These are phyloP conservation scores for Stenolophus ochropezus DNA, from an alignment of 2,888 invertebrate species.

Conservation along the genomic window DNA sequence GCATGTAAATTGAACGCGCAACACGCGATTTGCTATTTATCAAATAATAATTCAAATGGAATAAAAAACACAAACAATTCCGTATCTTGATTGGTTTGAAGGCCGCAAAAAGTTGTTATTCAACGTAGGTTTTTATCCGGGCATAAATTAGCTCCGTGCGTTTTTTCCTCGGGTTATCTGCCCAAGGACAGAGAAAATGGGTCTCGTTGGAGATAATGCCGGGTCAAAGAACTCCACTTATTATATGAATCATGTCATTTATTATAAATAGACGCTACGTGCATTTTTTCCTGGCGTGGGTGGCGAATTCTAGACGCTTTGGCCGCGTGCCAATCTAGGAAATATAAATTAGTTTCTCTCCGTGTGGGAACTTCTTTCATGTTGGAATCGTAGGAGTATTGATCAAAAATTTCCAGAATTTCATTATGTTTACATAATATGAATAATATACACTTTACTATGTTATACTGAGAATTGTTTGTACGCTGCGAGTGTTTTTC, in stretches of 20 bases:
- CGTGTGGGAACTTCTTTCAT: not conserved
- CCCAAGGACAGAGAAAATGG: constrained; percentile 54
- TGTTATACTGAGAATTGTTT: not conserved
- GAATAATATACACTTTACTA: not conserved
- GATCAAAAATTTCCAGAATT: not conserved
- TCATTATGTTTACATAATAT: not conserved
- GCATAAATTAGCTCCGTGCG: constrained; percentile 6
- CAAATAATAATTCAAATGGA: constrained; percentile 16
- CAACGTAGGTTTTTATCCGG: constrained; percentile 18
- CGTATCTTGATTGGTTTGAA: constrained; percentile 47
- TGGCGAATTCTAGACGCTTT: not conserved
- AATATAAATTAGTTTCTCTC: not conserved
- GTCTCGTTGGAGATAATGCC: constrained; percentile 47
- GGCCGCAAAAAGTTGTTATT: constrained; percentile 43
- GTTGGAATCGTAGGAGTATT: not conserved
- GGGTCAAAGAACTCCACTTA: constrained; percentile 54
- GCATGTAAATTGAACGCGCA: not conserved
- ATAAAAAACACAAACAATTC: constrained; percentile 41
- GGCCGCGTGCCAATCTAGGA: not conserved
- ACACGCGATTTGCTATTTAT: constrained; percentile 22
- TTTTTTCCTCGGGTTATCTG: constrained; percentile 28
- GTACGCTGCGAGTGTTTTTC: not conserved
- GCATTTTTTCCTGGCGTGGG: constrained; percentile 25
- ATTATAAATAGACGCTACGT: constrained; percentile 33
- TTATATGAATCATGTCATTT: constrained; percentile 37